Evolutionary conservation across 2,888 invertebrate species (phyloP).

Genomic region (Flexamia atlantica): DNA sequence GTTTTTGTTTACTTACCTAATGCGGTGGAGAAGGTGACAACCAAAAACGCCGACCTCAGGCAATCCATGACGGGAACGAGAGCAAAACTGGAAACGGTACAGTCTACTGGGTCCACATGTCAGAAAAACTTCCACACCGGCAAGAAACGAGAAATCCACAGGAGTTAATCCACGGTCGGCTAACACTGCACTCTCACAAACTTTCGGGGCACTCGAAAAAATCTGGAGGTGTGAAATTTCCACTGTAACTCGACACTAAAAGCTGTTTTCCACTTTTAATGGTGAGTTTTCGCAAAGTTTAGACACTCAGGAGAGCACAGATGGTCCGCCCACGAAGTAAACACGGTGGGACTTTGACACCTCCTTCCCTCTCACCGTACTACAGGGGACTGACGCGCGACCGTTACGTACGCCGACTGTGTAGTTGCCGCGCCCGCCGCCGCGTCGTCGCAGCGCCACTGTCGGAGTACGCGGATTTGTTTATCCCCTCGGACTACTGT

Average conservation of each 20-base stretch:
- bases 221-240: conserved; percentile 12
- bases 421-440: conserved; percentile 29
- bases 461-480: background rate
- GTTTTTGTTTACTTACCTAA: conserved; percentile 21
- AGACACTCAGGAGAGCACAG: background rate
- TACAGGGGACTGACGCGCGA: conserved; percentile 40
- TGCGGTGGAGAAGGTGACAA: conserved; percentile 14
- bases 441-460: background rate
- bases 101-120: conserved; percentile 51
- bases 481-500: conserved; percentile 23
- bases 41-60: conserved; percentile 12
- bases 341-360: background rate
- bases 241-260: background rate
- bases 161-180: conserved; percentile 4
- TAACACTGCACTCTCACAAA: background rate
- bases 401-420: background rate
- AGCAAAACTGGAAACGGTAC: background rate
- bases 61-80: conserved; percentile 27
- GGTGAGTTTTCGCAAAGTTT: conserved; percentile 19
- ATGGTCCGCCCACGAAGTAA: conserved; percentile 54
- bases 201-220: conserved; percentile 1
- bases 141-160: conserved; percentile 42
- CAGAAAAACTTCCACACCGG: background rate
- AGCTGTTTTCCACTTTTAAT: background rate
- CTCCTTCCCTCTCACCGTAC: conserved; percentile 24